These are phyloP conservation scores for Seriola aureovittata DNA, from an alignment of 2,113 vertebrate species.

Conservation along the genomic window DNA sequence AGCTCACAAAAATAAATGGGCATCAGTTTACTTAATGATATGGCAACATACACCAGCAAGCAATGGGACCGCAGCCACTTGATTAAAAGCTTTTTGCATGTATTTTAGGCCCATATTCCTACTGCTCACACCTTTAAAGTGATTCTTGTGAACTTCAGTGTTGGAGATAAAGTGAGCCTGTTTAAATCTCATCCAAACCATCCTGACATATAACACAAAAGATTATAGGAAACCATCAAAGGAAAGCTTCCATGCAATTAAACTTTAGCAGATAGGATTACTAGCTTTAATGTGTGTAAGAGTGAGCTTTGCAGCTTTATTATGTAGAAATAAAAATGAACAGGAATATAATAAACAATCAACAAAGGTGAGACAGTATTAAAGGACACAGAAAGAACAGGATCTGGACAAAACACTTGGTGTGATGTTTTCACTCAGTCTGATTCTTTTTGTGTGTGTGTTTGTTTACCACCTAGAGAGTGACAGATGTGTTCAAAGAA, in stretches of 20 bases:
- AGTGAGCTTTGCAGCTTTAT: neutral
- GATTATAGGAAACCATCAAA: neutral
- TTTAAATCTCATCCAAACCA: neutral
- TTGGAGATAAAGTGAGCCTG: neutral
- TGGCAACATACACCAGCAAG: neutral
- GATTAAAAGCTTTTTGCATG: slow-evolving; percentile 2
- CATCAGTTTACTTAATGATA: slow-evolving; percentile 4
- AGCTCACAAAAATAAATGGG: neutral
- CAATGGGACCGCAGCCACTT: neutral
- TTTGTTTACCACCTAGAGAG: neutral
- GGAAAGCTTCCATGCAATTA: neutral
- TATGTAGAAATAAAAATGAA: neutral
- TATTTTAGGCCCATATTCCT: slow-evolving; percentile 4
- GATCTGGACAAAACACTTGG: neutral
- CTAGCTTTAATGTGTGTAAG: neutral
- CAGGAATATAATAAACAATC: neutral
- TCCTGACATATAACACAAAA: neutral
- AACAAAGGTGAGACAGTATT: neutral
- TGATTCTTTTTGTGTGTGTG: neutral
- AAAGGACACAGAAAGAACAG: neutral
- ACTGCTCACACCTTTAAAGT: slow-evolving; percentile 8
- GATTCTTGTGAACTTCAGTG: neutral
- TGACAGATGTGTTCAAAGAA: neutral
- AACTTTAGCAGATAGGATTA: neutral
- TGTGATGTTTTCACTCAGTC: neutral